Percentiles rank a stretch among this genome's conserved stretches.
phyloP scores from a whole-genome alignment of 2,113 vertebrate genomes.

The Balaeniceps rex region DNA sequence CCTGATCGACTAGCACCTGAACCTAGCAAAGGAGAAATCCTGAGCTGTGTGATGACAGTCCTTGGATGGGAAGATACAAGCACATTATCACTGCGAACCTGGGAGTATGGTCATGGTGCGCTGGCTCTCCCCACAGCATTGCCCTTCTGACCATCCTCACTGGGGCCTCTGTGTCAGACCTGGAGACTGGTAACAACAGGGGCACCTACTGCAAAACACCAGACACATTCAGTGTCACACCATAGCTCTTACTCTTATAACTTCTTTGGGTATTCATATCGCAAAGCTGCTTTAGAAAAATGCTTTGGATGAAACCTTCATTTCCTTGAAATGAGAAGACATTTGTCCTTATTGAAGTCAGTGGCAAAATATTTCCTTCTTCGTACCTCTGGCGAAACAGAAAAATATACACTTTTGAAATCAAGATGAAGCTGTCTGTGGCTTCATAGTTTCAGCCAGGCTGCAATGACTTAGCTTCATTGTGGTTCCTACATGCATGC shows the following conservation, averaged over 20 bases:
- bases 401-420: neutral
- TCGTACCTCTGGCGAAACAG: neutral
- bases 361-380: neutral
- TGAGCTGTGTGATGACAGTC: neutral
- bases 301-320: neutral
- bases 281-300: neutral
- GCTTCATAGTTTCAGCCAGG: neutral
- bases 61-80: neutral
- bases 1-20: neutral
- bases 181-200: neutral
- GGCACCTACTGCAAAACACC: neutral
- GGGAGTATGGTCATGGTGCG: fast-evolving
- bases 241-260: neutral
- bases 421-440: neutral
- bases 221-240: neutral
- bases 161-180: neutral
- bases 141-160: neutral
- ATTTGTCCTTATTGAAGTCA: neutral
- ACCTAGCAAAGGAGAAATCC: neutral
- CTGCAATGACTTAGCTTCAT: neutral
- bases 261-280: neutral
- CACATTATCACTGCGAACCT: neutral
- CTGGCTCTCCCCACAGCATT: too few species aligned
- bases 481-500: neutral
- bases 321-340: neutral